These are phyloP conservation scores for Oenanthe melanoleuca DNA, from an alignment of 2,113 vertebrate species.

Conservation along the genomic window DNA sequence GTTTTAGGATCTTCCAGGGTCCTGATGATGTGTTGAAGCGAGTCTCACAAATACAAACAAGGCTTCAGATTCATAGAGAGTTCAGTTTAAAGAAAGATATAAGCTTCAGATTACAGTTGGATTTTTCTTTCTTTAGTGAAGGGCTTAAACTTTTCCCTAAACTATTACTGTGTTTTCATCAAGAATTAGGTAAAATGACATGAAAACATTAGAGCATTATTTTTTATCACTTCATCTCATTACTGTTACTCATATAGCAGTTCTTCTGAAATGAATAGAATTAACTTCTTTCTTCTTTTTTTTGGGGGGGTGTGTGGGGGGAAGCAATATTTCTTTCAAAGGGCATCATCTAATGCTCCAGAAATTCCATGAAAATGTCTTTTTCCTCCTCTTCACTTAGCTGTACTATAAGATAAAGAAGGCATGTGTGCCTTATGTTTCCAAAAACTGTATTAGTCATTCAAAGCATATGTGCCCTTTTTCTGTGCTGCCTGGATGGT, in stretches of 20 bases:
- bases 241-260: neutral
- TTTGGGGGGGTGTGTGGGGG: rapidly evolving
- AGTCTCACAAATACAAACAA: neutral
- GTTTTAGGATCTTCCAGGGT: constrained; percentile 1
- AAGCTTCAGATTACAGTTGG: neutral
- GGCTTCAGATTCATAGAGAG: neutral
- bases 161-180: neutral
- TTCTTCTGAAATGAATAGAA: neutral
- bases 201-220: neutral
- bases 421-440: constrained; percentile 6
- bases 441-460: neutral
- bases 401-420: constrained; percentile 10
- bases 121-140: neutral
- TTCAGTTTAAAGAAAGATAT: neutral
- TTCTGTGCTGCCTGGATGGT: neutral
- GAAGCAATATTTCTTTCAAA: neutral
- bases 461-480: neutral
- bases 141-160: neutral
- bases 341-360: neutral
- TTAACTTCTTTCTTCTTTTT: neutral
- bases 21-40: neutral
- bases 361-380: neutral
- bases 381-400: neutral
- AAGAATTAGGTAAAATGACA: neutral
- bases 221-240: neutral